Evolutionary conservation across 2,113 vertebrate species (phyloP).

Genomic region (Dasypus novemcinctus): DNA sequence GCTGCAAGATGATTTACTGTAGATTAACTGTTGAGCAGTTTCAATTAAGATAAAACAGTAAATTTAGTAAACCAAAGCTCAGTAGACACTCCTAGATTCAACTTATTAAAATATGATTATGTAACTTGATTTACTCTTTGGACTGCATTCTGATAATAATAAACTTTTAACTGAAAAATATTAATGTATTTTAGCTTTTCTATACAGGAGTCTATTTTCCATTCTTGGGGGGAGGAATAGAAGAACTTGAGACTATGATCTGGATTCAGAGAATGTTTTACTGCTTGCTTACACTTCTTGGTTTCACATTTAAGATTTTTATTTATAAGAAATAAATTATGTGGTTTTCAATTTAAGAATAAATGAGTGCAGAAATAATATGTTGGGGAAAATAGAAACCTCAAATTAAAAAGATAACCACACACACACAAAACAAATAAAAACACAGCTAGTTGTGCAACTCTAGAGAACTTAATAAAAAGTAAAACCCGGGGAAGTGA

Average conservation of each 20-base stretch:
- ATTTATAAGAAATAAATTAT: conserved; percentile 62
- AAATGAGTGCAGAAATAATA: conserved; percentile 65
- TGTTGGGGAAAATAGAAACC: conserved; percentile 42
- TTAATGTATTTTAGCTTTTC: conserved; percentile 73
- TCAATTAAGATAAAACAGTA: conserved; percentile 51
- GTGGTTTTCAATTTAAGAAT: conserved; percentile 69
- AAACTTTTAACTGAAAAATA: conserved; percentile 80
- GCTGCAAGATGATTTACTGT: conserved; percentile 84
- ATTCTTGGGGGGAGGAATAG: conserved; percentile 62
- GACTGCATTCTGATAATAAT: conserved; percentile 79
- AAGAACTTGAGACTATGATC: conserved; percentile 77
- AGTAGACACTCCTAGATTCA: conserved; percentile 35
- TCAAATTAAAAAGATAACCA: conserved; percentile 65
- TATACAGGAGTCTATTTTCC: conserved; percentile 72
- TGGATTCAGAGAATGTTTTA: conserved; percentile 81
- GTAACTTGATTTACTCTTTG: conserved; percentile 82
- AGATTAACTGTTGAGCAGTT: conserved; percentile 67
- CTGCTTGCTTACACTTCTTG: conserved; percentile 79
- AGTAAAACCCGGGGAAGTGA: conserved; percentile 64
- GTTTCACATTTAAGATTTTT: conserved; percentile 81
- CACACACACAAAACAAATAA: conserved; percentile 56
- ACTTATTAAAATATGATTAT: conserved; percentile 74
- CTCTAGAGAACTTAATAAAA: conserved; percentile 80
- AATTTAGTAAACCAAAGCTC: conserved; percentile 56
- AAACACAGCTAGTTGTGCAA: conserved; percentile 45